Evolutionary conservation across 2,113 vertebrate genomes (phyloP), one percentile per base, ranked within the genome.

Genomic region (Ciconia maguari): DNA sequence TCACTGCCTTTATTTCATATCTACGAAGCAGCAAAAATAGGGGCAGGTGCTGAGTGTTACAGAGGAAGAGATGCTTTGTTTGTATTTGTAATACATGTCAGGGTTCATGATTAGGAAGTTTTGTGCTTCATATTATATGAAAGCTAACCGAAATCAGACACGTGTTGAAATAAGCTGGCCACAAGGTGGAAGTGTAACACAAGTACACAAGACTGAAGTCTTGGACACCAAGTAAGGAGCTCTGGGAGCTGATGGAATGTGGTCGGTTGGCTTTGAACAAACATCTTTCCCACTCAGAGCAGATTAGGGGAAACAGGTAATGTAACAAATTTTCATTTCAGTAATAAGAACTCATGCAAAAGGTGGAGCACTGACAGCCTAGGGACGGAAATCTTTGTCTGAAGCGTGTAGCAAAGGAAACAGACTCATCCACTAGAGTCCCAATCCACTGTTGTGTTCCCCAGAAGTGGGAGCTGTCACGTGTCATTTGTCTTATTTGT

Each of bases 101-200:
- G 17, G 0, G 0, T 10, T 71, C 0, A 0, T 38, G 48, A 2
- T 30, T 6, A 29, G 30, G 9, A 81, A 17, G 20, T 41, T 79
- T 64, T 44, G 41, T 0, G 0, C 16, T 72, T 54, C 0, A 0
- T 27, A 2, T 9, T 38, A 0, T 0, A 0, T 4, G 60, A 66
- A 32, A 66, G 38, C 7, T 27, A 32, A 34, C 26, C 32, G n/a
- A 21, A 44, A 9, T 14, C 0, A 2, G 16, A 57, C 26, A 0
- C 26, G n/a, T 38, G 17, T 16, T 90, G 62, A 6, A 78, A 3
- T 19, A 24, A 72, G 10, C 26, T 71, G 34, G 52, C 96, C 97
- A 92, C 93, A 34, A 91, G 97, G 83, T 93, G 97, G 96, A 54
- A 91, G 83, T 71, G 1, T 38, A 91, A 26, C 34, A 44, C 72